phyloP scores from a whole-genome alignment of 2,888 invertebrate species.

The Eupeodes latifasciatus region DNA sequence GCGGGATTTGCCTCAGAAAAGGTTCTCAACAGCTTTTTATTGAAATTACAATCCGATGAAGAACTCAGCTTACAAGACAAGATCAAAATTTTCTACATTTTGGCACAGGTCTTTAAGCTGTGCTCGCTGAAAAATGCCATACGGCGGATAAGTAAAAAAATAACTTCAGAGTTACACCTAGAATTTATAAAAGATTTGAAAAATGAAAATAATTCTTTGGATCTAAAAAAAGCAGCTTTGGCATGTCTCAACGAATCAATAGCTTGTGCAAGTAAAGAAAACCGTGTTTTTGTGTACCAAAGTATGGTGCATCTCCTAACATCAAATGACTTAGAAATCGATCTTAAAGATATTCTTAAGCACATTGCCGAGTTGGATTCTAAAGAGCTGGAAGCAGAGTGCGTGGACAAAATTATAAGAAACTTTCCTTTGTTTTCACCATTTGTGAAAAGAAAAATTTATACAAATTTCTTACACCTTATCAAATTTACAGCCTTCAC shows the following conservation, averaged over 20 bases:
- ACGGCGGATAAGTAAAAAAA: conserved; percentile 84
- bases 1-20: conserved; percentile 81
- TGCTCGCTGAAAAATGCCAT: conserved; percentile 69
- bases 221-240: conserved; percentile 79
- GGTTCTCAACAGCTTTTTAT: conserved; percentile 80
- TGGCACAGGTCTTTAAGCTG: conserved; percentile 80
- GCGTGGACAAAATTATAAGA: conserved; percentile 79
- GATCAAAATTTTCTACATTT: conserved; percentile 79
- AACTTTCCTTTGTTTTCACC: conserved; percentile 79
- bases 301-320: conserved; percentile 79
- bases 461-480: conserved; percentile 80
- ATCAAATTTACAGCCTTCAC: conserved; percentile 81
- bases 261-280: conserved; percentile 79
- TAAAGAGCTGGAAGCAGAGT: conserved; percentile 81
- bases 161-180: conserved; percentile 79
- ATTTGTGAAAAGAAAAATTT: conserved; percentile 81
- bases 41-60: conserved; percentile 78
- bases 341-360: conserved; percentile 80
- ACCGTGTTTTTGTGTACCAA: conserved; percentile 81
- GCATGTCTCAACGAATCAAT: conserved; percentile 79
- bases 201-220: conserved; percentile 47
- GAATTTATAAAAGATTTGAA: conserved; percentile 79
- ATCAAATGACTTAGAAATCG: conserved; percentile 77
- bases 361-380: conserved; percentile 80
- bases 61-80: conserved; percentile 78